Conservation (phyloP, 2,797 vertebrate genomes). For the Buceros bicornis region DNA sequence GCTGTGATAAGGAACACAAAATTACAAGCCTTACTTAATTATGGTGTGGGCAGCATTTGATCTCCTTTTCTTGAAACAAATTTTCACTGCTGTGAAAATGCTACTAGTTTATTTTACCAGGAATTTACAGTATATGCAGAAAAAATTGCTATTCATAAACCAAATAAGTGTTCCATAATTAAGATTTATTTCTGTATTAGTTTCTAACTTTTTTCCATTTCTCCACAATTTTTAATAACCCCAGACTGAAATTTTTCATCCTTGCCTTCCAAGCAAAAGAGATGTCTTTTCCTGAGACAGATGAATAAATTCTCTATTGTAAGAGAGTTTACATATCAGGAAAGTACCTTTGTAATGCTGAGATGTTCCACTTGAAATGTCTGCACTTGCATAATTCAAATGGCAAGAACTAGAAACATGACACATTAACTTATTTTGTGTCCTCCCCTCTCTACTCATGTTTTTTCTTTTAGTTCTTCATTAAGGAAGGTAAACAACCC, state of each 20-base stretch:
- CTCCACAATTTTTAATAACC: not conserved
- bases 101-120: not conserved
- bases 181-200: not conserved
- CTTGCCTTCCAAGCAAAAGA: not conserved
- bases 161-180: not conserved
- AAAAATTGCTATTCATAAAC: not conserved
- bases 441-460: not conserved
- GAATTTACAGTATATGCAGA: not conserved
- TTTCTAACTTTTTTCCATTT: not conserved
- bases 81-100: not conserved
- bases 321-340: not conserved
- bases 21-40: constrained; percentile 19
- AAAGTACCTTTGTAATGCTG: not conserved
- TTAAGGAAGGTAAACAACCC: not conserved
- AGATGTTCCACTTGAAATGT: not conserved
- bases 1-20: not conserved
- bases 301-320: not conserved
- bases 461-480: not conserved
- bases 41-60: not conserved
- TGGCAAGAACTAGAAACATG: not conserved
- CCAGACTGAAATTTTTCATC: not conserved
- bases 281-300: not conserved
- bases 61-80: constrained; percentile 37
- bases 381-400: not conserved
- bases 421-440: not conserved